Evolutionary conservation across 2,113 vertebrate genomes (phyloP).

Genomic region (Ochotona curzoniae): DNA sequence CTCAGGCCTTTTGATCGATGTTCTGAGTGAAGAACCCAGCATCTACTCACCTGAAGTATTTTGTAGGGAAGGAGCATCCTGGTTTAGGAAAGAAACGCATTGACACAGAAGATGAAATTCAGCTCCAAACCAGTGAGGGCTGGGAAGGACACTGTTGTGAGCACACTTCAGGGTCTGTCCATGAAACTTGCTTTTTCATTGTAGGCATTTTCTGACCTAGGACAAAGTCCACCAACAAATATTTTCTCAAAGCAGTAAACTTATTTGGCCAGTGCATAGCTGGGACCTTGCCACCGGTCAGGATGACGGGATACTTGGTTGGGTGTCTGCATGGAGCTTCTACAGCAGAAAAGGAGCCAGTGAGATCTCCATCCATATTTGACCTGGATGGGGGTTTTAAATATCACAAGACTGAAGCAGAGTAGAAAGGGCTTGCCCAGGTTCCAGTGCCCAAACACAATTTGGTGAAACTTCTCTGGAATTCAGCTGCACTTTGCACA

Average conservation of each 20-base stretch:
- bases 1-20: constrained; percentile 36
- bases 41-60: constrained; percentile 40
- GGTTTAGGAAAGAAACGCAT: background rate
- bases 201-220: background rate
- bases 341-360: accelerated
- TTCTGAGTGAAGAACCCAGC: constrained; percentile 5
- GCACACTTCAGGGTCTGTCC: background rate
- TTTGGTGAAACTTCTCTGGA: background rate
- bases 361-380: accelerated
- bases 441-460: accelerated
- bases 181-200: background rate
- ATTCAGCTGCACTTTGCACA: background rate
- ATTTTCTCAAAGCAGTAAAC: background rate
- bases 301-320: background rate
- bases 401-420: accelerated
- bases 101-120: accelerated
- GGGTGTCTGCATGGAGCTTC: background rate
- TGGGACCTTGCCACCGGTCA: accelerated
- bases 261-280: background rate
- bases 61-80: background rate
- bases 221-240: no score
- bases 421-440: background rate
- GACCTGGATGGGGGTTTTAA: background rate
- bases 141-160: background rate
- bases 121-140: background rate